Evolutionary conservation across 2,797 vertebrate genomes (phyloP).

Genomic region (Anguilla marmorata): DNA sequence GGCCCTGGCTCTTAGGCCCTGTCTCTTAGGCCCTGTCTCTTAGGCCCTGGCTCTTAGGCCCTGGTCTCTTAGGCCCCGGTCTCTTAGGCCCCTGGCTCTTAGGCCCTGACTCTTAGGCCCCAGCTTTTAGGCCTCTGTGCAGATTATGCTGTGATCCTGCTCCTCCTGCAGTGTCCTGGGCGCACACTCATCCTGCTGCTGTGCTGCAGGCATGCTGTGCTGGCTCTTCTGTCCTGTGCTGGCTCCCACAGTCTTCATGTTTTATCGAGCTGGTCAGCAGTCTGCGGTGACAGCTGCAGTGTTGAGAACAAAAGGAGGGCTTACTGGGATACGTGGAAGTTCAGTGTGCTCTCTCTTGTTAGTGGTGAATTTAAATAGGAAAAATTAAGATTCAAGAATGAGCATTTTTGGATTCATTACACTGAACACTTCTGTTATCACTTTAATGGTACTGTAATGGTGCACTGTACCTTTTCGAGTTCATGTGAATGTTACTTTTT

Average conservation of each 20-base stretch:
- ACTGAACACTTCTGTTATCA: not conserved
- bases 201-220: no score
- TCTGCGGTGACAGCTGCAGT: slow-evolving; percentile 24
- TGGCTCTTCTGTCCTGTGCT: not conserved
- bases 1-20: no score
- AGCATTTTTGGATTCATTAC: not conserved
- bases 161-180: not conserved
- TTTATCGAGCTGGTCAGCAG: not conserved
- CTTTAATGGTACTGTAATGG: not conserved
- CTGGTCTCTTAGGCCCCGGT: no score
- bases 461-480: not conserved
- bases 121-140: not conserved
- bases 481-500: not conserved
- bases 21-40: no score
- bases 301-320: slow-evolving; percentile 51
- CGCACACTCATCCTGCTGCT: no score
- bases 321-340: slow-evolving; percentile 2
- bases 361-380: not conserved
- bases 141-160: not conserved
- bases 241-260: not conserved
- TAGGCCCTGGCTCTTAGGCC: no score
- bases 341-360: not conserved
- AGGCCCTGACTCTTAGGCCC: no score
- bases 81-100: no score
- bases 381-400: not conserved